These are phyloP conservation scores for Athene cunicularia DNA, from an alignment of 2,113 vertebrate genomes.

Conservation along the genomic window DNA sequence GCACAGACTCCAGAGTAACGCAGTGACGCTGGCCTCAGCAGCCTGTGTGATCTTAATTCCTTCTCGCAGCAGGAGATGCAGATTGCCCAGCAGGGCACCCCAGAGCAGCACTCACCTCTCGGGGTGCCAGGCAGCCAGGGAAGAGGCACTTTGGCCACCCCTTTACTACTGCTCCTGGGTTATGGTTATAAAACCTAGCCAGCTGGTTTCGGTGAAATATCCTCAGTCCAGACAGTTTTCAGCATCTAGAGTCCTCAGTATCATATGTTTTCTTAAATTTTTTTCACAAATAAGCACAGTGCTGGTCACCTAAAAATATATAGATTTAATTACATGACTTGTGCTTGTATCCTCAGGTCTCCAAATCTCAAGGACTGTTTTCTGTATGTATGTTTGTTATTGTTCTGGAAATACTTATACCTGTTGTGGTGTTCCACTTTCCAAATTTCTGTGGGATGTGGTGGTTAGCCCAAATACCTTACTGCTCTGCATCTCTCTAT, in stretches of 20 bases:
- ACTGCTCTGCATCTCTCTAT: not conserved
- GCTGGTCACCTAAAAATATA: not conserved
- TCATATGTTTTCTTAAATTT: not conserved
- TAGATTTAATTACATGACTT: not conserved
- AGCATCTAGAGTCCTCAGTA: not conserved
- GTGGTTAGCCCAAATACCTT: not conserved
- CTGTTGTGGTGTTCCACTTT: not conserved
- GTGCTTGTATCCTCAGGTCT: not conserved
- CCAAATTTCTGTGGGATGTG: not conserved
- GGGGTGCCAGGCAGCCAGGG: not conserved
- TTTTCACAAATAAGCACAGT: not conserved
- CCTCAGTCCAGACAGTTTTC: not conserved
- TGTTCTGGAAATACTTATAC: not conserved
- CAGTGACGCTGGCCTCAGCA: not conserved
- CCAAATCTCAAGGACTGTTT: not conserved
- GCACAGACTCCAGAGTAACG: no score
- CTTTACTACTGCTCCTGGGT: not conserved
- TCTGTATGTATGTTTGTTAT: not conserved
- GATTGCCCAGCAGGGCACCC: not conserved
- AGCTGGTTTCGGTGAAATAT: not conserved
- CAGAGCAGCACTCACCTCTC: not conserved
- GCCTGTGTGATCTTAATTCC: not conserved
- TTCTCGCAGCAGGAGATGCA: not conserved
- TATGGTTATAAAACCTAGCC: not conserved
- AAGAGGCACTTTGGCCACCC: not conserved